Conservation (phyloP, 2,113 vertebrate species). For the Triplophysa dalaica region DNA sequence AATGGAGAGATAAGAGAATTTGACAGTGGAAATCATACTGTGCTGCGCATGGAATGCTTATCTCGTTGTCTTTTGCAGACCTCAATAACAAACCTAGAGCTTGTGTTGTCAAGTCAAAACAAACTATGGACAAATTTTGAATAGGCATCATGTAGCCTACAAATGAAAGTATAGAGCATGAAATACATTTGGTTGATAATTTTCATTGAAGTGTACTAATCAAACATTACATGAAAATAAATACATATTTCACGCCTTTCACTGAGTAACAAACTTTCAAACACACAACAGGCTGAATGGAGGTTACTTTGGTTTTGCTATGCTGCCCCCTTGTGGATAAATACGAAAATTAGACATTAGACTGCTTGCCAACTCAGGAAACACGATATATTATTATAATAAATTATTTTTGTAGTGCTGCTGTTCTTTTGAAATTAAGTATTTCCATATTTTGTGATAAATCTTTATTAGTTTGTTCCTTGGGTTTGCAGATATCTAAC, state of each 20-base stretch:
- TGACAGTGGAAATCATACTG: constrained; percentile 21
- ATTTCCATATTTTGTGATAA: too few relatives aligned
- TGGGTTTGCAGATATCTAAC: too few relatives aligned
- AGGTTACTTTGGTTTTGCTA: constrained; percentile 6
- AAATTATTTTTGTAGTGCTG: too few relatives aligned
- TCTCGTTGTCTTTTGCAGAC: constrained; percentile 18
- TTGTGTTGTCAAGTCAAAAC: neutral
- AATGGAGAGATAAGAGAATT: constrained; percentile 11
- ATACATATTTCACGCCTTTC: neutral
- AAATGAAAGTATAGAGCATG: too few relatives aligned
- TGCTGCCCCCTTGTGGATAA: constrained; percentile 65
- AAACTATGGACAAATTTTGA: neutral
- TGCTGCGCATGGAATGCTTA: neutral
- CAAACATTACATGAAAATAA: too few relatives aligned
- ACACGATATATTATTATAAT: too few relatives aligned
- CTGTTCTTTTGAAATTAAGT: too few relatives aligned
- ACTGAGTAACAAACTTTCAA: neutral
- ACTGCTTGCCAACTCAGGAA: too few relatives aligned
- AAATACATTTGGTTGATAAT: too few relatives aligned
- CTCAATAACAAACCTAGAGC: neutral
- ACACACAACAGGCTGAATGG: neutral
- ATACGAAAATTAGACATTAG: neutral
- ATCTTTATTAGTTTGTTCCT: too few relatives aligned
- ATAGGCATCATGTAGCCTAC: neutral
- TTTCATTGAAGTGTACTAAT: too few relatives aligned